phyloP scores from a whole-genome alignment of 1,140 invertebrate genomes.

The Aphis craccivora region DNA sequence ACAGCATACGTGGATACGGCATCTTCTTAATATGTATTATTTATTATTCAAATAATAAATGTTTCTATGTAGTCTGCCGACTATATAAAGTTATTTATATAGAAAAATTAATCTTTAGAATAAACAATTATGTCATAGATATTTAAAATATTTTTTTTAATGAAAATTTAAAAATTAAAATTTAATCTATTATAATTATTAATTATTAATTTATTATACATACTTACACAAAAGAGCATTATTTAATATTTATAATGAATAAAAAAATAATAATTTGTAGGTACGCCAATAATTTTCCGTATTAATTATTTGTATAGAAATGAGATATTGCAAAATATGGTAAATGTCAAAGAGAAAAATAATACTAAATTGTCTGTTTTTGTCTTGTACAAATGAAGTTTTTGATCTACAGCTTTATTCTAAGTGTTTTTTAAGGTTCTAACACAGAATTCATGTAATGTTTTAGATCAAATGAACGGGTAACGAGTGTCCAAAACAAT shows the following conservation, averaged over 20 bases:
- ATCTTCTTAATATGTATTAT: no score
- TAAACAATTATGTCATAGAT: not conserved
- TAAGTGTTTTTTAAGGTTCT: not conserved
- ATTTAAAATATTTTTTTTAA: not conserved
- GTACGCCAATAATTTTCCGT: not conserved
- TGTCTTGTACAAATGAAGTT: not conserved
- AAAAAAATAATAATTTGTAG: not conserved
- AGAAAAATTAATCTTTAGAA: not conserved
- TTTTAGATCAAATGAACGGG: slow-evolving; percentile 61
- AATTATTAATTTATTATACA: not conserved
- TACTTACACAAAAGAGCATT: not conserved
- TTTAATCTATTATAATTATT: no score
- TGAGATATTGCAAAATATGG: not conserved
- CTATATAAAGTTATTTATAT: not conserved
- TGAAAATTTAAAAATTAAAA: no score
- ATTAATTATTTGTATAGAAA: not conserved
- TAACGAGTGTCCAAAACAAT: slow-evolving; percentile 60
- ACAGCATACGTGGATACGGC: no score
- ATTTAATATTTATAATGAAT: not conserved
- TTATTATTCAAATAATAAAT: not conserved
- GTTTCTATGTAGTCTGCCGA: not conserved
- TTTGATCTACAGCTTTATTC: not conserved
- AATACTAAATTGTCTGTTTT: not conserved
- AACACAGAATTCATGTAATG: not conserved
- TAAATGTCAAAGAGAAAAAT: not conserved